These are phyloP conservation scores for Sitta carolinensis DNA, from an alignment of 2,797 vertebrate genomes.

Conservation along the genomic window DNA sequence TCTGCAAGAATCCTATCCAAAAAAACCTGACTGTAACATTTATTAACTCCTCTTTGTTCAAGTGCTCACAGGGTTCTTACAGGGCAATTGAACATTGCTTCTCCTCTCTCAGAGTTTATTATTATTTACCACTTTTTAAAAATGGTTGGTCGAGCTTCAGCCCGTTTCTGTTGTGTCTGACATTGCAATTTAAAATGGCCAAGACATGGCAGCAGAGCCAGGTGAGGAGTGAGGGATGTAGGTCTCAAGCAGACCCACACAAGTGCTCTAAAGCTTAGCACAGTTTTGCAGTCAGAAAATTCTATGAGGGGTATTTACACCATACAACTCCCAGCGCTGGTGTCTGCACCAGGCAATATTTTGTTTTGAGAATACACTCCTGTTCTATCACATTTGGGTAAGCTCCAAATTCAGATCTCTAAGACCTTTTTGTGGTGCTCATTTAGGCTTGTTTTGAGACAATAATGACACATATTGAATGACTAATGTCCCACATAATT, in stretches of 20 bases:
- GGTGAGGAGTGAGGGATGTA: neutral
- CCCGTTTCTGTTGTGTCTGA: neutral
- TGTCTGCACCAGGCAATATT: neutral
- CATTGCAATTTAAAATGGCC: neutral
- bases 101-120: neutral
- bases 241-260: neutral
- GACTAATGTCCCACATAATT: constrained; percentile 50
- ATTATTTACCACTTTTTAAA: neutral
- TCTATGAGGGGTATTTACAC: neutral
- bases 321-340: accelerated
- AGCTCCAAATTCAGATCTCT: neutral
- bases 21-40: constrained; percentile 31
- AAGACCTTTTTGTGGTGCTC: neutral
- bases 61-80: neutral
- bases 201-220: neutral
- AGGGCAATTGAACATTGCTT: neutral
- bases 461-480: constrained; percentile 31
- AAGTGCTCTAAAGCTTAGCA: neutral
- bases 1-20: constrained; percentile 49
- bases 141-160: neutral
- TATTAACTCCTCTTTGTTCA: constrained; percentile 48
- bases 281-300: neutral
- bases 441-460: constrained; percentile 40
- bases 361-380: neutral
- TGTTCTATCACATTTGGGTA: neutral